Evolutionary conservation across 1,140 invertebrate species (phyloP).

Genomic region (Ceratoteleas bidentatus): DNA sequence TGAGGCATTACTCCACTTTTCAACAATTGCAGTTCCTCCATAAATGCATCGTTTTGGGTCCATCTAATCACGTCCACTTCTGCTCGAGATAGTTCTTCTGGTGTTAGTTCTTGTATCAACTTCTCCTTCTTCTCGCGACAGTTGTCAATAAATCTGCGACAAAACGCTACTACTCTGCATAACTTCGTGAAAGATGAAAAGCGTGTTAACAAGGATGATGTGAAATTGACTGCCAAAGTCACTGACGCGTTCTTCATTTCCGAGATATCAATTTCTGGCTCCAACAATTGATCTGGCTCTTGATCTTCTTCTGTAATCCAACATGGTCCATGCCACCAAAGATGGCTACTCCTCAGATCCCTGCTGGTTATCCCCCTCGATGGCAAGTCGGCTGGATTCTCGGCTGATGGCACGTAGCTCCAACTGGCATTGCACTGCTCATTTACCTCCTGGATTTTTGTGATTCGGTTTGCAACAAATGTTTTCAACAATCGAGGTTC

Average conservation of each 20-base stretch:
- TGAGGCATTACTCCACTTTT: background rate
- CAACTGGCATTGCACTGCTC: too few relatives aligned
- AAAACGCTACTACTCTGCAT: background rate
- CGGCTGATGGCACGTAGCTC: too few relatives aligned
- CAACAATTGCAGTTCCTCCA: background rate
- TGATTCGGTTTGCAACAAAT: too few relatives aligned
- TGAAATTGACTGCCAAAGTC: background rate
- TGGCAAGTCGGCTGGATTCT: too few relatives aligned
- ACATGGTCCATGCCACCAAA: too few relatives aligned
- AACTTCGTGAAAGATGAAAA: background rate
- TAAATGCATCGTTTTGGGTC: background rate
- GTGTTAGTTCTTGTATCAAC: background rate
- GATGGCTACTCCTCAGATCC: too few relatives aligned
- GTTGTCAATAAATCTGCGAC: background rate
- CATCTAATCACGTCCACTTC: background rate
- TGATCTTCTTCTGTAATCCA: too few relatives aligned
- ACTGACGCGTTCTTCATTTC: background rate
- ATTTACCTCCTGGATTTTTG: too few relatives aligned
- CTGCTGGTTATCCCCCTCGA: too few relatives aligned
- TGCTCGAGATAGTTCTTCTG: background rate
- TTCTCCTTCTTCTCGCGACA: background rate
- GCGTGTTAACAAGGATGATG: background rate
- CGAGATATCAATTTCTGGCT: too few relatives aligned
- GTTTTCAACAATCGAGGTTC: too few relatives aligned
- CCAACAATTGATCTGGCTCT: too few relatives aligned